Conservation (phyloP, 64 coral and sea anemone species). For the Montipora cactus region DNA sequence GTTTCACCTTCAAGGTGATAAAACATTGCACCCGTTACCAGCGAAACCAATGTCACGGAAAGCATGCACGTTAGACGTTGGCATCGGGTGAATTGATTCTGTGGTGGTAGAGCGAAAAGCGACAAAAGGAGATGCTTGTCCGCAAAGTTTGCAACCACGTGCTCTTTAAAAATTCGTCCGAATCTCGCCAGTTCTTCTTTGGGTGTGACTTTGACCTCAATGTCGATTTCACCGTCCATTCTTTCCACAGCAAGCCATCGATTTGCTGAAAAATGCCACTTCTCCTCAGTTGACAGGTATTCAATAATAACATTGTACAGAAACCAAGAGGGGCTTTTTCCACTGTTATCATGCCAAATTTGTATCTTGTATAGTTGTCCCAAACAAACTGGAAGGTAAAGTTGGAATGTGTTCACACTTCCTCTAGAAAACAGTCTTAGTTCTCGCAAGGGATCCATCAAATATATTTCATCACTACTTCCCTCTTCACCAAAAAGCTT, state of each 20-base stretch:
- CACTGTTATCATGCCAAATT: slow-evolving; percentile 57
- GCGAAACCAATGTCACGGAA: slow-evolving; percentile 64
- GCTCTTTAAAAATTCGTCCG: slow-evolving; percentile 62
- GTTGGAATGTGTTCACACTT: slow-evolving; percentile 48
- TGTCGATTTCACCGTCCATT: slow-evolving; percentile 18
- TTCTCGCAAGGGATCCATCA: slow-evolving; percentile 35
- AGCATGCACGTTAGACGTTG: slow-evolving; percentile 79
- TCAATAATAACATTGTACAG: slow-evolving; percentile 24
- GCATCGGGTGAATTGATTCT: slow-evolving; percentile 76
- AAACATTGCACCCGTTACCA: slow-evolving; percentile 86
- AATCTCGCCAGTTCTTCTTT: slow-evolving; percentile 52
- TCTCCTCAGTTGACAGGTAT: slow-evolving; percentile 18
- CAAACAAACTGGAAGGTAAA: slow-evolving; percentile 19
- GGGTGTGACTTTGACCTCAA: slow-evolving; percentile 2
- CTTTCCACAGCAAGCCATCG: slow-evolving; percentile 70
- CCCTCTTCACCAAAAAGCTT: slow-evolving; percentile 32
- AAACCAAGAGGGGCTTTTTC: slow-evolving; percentile 68
- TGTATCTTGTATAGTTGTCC: slow-evolving; percentile 46
- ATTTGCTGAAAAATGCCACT: slow-evolving; percentile 59
- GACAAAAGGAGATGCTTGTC: slow-evolving; percentile 87
- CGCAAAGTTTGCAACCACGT: slow-evolving; percentile 62
- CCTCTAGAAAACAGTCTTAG: slow-evolving; percentile 50
- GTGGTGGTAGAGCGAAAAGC: slow-evolving; percentile 61
- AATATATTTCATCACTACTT: slow-evolving; percentile 15
- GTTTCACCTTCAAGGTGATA: slow-evolving; percentile 43